These are phyloP conservation scores for Vicugna pacos DNA, from an alignment of 2,113 vertebrate genomes.

Conservation along the genomic window DNA sequence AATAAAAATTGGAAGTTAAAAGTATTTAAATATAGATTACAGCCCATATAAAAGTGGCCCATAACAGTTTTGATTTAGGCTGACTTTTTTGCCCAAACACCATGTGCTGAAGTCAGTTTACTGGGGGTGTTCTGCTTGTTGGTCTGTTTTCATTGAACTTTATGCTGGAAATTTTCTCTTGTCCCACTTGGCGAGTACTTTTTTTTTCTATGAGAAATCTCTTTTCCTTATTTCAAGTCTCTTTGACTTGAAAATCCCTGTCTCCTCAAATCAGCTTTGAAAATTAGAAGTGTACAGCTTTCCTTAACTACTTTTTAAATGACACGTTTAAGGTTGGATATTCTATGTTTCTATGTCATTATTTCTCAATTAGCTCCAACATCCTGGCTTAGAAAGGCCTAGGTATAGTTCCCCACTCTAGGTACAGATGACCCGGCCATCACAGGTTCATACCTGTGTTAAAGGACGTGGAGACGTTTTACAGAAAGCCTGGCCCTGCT, in stretches of 20 bases:
- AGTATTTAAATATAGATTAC: not conserved
- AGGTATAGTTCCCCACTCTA: not conserved
- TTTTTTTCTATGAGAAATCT: not conserved
- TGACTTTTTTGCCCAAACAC: not conserved
- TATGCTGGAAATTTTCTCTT: not conserved
- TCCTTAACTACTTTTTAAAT: not conserved
- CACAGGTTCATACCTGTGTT: not conserved
- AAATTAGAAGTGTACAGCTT: not conserved
- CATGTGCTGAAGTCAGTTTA: not conserved
- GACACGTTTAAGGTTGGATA: not conserved
- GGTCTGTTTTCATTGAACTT: not conserved
- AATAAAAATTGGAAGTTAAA: not conserved
- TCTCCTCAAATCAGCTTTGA: conserved; percentile 4
- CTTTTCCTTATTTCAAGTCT: conserved; percentile 2
- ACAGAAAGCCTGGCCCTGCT: conserved; percentile 45
- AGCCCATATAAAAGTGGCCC: not conserved
- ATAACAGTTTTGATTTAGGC: not conserved
- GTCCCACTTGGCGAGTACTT: not conserved
- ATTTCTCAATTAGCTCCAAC: not conserved
- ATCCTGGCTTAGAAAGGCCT: not conserved
- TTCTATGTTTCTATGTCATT: not conserved
- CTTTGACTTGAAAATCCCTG: not conserved
- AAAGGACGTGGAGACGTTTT: not conserved
- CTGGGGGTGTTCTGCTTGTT: no score
- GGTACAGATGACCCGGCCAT: not conserved